Base-by-base conservation (phyloP, 2,113 vertebrate species). In the Aptenodytes patagonicus region DNA sequence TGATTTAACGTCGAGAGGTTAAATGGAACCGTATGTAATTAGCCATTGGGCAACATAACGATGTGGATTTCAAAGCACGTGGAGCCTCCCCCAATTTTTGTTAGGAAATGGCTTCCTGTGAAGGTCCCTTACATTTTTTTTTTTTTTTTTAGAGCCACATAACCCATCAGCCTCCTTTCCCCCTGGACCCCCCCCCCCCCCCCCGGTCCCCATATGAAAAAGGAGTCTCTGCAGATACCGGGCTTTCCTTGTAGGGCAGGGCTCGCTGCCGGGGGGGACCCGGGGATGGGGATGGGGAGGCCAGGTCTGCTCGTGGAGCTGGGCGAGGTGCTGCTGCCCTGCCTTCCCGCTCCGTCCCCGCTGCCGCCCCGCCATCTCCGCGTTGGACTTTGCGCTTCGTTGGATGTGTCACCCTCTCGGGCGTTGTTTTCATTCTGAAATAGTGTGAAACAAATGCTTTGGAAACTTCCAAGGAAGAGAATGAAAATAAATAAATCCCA, bases 81-180 rank as follows among this genome's bases (percentile, higher is more conserved):
- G 3, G 34, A 44, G 15, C 61, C 49, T 82, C 44, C 66, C 34
- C 14, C 17, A 1, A 0, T 29, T 79, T 42, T 17, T 29, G n/a
- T 18, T 26, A 15, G 52, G 71, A 58, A 71, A 57, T 1, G 3
- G 13, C 40, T 65, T 49, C 51, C 58, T 13, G 17, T 3, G 38
- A 38, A 58, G 8, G 13, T 75, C 55, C 22, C 24, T 42, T 9
- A 8, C 0, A 3, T 17, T 15, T 40, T n/a, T n/a, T n/a, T 40
- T 38, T 10, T 40, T 40, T 42, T 42, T 42, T 77, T 69, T 19
- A 64, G 76, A 24, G 44, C 20, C 12, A 2, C 8, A 1, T n/a
- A 64, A 46, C 24, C 55, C 44, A 2, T 13, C 18, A 3, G 38
- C 21, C 21, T 13, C 1, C 0, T 3, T 46, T 18, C 34, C 29